These are phyloP conservation scores for Lasiurus cinereus DNA, from an alignment of 2,113 vertebrate genomes.

Conservation along the genomic window DNA sequence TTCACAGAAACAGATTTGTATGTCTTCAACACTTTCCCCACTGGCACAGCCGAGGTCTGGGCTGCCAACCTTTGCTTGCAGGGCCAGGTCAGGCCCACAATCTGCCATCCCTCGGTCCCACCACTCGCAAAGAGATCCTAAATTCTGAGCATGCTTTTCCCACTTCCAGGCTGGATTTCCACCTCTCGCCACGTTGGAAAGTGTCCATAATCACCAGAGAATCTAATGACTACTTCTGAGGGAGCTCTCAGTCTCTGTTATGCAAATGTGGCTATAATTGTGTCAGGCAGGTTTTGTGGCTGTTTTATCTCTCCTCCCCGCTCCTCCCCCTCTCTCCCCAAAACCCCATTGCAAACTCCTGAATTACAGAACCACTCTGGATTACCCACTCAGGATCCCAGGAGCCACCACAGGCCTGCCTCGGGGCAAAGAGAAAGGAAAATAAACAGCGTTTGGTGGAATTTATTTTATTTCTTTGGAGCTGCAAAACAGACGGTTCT, in stretches of 20 bases:
- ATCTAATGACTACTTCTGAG: constrained; percentile 73
- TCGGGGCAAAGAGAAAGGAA: constrained; percentile 71
- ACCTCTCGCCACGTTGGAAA: constrained; percentile 21
- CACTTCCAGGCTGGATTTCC: constrained; percentile 66
- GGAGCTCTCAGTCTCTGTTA: constrained; percentile 53
- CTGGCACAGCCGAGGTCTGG: not conserved
- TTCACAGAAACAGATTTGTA: not conserved
- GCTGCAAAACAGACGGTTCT: constrained; percentile 74
- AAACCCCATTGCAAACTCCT: constrained; percentile 3
- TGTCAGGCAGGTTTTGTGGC: constrained; percentile 69
- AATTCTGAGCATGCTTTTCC: not conserved
- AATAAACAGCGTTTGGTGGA: constrained; percentile 71
- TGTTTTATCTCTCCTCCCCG: not conserved
- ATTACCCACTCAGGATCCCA: constrained; percentile 53
- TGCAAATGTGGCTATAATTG: constrained; percentile 73
- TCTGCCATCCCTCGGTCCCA: not conserved
- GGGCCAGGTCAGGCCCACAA: not conserved
- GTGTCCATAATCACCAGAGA: constrained; percentile 43
- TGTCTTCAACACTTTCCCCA: too few species aligned
- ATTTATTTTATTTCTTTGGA: constrained; percentile 78
- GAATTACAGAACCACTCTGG: not conserved
- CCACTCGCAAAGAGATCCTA: accelerated
- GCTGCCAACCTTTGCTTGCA: not conserved
- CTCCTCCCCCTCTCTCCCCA: not conserved
- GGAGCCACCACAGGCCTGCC: constrained; percentile 40